phyloP scores from a whole-genome alignment of 2,888 invertebrate species.

The Gandaritis pyraliata region DNA sequence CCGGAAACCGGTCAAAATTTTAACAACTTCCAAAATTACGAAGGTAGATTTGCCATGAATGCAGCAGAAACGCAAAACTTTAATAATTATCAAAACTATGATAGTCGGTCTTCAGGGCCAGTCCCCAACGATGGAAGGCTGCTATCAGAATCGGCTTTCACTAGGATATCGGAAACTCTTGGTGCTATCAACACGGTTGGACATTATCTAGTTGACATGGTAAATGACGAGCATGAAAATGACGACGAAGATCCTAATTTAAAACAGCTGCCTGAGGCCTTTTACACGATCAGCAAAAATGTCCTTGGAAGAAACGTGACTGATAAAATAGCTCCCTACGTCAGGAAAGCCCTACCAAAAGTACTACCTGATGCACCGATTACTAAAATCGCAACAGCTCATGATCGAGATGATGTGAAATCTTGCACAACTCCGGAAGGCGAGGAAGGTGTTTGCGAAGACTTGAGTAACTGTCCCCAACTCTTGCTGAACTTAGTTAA shows the following conservation, averaged over 20 bases:
- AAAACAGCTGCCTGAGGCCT: constrained; percentile 86
- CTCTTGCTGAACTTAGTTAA: constrained; percentile 91
- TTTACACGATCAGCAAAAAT: constrained; percentile 92
- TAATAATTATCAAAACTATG: constrained; percentile 32
- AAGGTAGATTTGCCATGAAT: constrained; percentile 42
- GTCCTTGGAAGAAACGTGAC: constrained; percentile 90
- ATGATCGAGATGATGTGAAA: constrained; percentile 83
- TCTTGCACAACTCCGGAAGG: constrained; percentile 93
- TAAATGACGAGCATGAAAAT: constrained; percentile 74
- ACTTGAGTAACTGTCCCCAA: constrained; percentile 94
- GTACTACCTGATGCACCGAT: constrained; percentile 76
- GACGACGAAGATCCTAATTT: constrained; percentile 73
- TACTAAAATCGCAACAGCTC: constrained; percentile 73
- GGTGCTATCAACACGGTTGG: constrained; percentile 95
- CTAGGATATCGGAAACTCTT: constrained; percentile 86
- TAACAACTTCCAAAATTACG: constrained; percentile 30
- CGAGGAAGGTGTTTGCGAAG: constrained; percentile 91
- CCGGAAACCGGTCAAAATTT: constrained; percentile 18
- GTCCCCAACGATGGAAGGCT: constrained; percentile 77
- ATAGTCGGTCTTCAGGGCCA: constrained; percentile 33
- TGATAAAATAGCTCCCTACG: constrained; percentile 91
- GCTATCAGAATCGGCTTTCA: constrained; percentile 85
- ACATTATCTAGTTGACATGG: constrained; percentile 93
- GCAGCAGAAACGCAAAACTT: constrained; percentile 21
- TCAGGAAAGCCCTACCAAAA: constrained; percentile 73